Evolutionary conservation across 1,140 invertebrate species (phyloP).

Genomic region (Drosophila jambulina): DNA sequence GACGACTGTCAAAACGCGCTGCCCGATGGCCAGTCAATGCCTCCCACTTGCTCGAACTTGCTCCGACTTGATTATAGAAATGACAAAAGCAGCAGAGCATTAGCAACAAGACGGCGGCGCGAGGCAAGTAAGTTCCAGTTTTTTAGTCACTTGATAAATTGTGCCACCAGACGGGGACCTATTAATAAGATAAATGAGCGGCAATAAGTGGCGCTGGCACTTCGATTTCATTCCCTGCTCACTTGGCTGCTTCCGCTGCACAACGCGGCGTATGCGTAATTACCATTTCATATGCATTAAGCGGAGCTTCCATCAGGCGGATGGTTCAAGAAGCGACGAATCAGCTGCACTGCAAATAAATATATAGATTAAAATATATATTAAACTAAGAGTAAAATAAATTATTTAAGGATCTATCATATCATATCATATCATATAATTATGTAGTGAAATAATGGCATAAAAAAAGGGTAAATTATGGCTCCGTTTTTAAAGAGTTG

Average conservation of each 20-base stretch:
- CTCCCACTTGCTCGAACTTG: neutral
- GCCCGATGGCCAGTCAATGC: conserved; percentile 45
- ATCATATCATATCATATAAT: no score
- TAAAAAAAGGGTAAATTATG: neutral
- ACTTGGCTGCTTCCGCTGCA: conserved; percentile 63
- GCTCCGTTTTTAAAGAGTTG: no score
- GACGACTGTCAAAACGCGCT: conserved; percentile 67
- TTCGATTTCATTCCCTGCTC: conserved; percentile 49
- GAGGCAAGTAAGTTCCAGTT: conserved; percentile 31
- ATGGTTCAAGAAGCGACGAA: conserved; percentile 47
- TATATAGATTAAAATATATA: neutral
- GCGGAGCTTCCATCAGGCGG: conserved; percentile 66
- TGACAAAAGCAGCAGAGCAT: conserved; percentile 66
- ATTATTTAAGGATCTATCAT: neutral
- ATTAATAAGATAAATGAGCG: conserved; percentile 82
- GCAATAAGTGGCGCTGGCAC: conserved; percentile 70
- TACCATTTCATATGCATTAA: conserved; percentile 83
- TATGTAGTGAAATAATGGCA: neutral
- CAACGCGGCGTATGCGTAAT: conserved; percentile 79
- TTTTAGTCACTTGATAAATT: conserved; percentile 72
- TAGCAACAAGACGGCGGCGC: conserved; percentile 15
- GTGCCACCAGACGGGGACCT: conserved; percentile 40
- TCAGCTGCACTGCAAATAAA: conserved; percentile 12
- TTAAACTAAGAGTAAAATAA: neutral
- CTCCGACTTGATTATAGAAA: conserved; percentile 70